Base-by-base conservation (phyloP, 2,888 invertebrate genomes). In the Zhuqinia jingwanae region DNA sequence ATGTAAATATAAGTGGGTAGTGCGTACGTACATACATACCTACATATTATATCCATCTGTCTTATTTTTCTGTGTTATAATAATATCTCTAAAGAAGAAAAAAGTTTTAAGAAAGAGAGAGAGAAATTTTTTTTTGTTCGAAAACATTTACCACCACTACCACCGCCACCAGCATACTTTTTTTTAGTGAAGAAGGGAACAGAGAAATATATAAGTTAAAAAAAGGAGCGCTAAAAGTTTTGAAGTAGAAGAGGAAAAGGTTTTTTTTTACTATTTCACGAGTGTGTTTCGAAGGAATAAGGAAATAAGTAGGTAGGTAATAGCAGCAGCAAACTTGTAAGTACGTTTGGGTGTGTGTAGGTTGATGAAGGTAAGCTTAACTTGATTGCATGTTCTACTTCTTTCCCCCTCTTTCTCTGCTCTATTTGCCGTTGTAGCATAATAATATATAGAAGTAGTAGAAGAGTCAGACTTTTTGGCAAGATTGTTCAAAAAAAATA, bases 331-430 rank as follows among this genome's bases (percentile, higher is more conserved):
- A 42, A 13, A 20, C 45, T 45, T 68, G 6, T 20, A 20, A 17
- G 10, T 68, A n/a, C 5, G 36, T 6, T 65, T 10, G 45, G 73
- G n/a, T n/a, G n/a, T n/a, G n/a, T n/a, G n/a, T 53, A n/a, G 22
- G 77, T n/a, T 45, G 81, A 81, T 81, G 73, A 73, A 73, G 73
- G 82, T 36, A 75, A 75, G 82, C 82, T 75, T 42, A 47, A 42
- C 27, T 60, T 73, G 73, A 75, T 76, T 82, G 75, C 75, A 36
- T 36, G 36, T 63, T 50, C 36, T 42, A n/a, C n/a, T n/a, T n/a
- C n/a, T n/a, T n/a, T n/a, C n/a, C n/a, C n/a, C 77, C 30, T 60
- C 17, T 20, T 58, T 20, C 42, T 42, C 22, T 20, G 13, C 20
- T 20, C n/a, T n/a, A 47, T 8, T n/a, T 47, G 47, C 47, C 36